Evolutionary conservation across 1,140 invertebrate genomes (phyloP), one percentile per base, ranked within the genome.

Genomic region (Lasaia peninsularis): DNA sequence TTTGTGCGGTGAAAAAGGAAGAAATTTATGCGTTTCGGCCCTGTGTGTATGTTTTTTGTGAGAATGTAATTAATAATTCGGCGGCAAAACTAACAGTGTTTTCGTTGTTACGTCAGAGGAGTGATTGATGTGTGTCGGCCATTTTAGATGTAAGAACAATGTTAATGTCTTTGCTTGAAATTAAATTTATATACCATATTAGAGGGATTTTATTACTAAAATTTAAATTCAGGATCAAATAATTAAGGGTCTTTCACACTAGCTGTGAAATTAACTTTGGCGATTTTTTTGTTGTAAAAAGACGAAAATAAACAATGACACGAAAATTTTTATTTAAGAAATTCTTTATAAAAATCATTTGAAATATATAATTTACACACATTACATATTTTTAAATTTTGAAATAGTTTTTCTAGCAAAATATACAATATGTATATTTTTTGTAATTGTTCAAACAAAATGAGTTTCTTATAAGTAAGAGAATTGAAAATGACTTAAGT

Each of bases 41-140:
- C 75, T 78, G 79, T 82, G 76, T 84, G 78, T 80, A 73, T 75
- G 80, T 87, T 88, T 88, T 86, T 86, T 88, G 81, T 87, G 70
- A 65, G 79, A 88, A 88, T 87, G 87, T 89, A 88, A 90, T 89
- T 89, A 89, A 89, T 89, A 89, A 88, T 89, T 89, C 80, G 80
- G 89, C 87, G 89, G 89, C 84, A 89, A 90, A 90, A 90, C 89
- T 90, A 90, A 90, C 89, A 90, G 89, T 89, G 87, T 89, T 88
- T 88, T 88, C 76, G 80, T 82, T 84, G 75, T 73, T 68, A 60
- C 72, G 72, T 71, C 68, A 60, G 57, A 63, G 35, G 37, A 37
- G 65, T 86, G 83, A 86, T 86, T 86, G 80, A 88, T 88, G 83
- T 65, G 24, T 53, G 65, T 67, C 58, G 61, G 68, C 70, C 71